Base-by-base conservation (phyloP, 2,113 vertebrate species). In the Falco punctatus region DNA sequence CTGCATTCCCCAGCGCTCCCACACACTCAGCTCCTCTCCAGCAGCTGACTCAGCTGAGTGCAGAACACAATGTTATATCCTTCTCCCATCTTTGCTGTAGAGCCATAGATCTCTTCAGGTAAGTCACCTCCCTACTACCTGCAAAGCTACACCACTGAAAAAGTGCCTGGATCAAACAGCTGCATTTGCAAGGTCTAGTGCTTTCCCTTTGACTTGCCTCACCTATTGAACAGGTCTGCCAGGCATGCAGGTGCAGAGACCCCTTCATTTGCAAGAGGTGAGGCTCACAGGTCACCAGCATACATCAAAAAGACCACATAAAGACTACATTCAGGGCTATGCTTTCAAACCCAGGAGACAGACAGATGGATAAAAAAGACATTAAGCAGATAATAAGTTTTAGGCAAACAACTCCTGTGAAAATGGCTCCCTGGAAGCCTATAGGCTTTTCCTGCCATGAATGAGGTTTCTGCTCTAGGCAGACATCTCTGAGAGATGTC, bases 221-320 rank as follows among this genome's bases (percentile, higher is more conserved):
- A 90, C 84, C 72, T 38, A 40, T 1, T 1, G 86, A 84, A 40
- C 85, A 54, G 74, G 13, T 73, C 62, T 93, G 70, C 77, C 70
- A 70, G 35, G 65, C 8, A 2, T 16, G 66, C 95, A 97, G 95
- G 94, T 95, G 94, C 89, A 79, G 91, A 90, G 32, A 90, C 7
- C 52, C 78, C 78, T 77, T 94, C 90, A 82, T 58, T 82, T 81
- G 62, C 88, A 88, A 92, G 90, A 96, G 94, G 92, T 92, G 91
- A 97, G 89, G 88, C 92, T 95, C 94, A 88, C 70, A 94, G 88
- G 91, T 94, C 94, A 81, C 73, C 96, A 94, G 66, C 74, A 94
- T 79, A 92, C 84, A 88, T 96, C 95, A 96, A 95, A 97, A 92
- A 81, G 81, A 28, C 58, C 64, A 93, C 91, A 93, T 94, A 94